These are phyloP conservation scores for Orthosia incerta DNA, from an alignment of 2,888 invertebrate species.

Conservation along the genomic window DNA sequence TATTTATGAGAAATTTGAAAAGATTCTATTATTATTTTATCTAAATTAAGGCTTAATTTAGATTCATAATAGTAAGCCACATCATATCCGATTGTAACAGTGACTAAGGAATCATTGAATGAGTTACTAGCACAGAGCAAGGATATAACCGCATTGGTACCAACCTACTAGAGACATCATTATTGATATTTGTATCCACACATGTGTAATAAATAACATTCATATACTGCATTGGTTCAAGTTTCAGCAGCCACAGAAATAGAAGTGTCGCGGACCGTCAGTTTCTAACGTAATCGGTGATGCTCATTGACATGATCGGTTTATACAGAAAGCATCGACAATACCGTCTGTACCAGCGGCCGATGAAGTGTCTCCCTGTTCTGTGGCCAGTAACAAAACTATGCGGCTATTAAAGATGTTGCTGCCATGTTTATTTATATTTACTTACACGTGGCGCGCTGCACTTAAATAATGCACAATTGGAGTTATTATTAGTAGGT, in stretches of 20 bases:
- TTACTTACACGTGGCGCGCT: constrained; percentile 50
- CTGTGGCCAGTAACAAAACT: constrained; percentile 31
- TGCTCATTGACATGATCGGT: neutral
- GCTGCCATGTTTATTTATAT: constrained; percentile 9
- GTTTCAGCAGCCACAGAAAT: neutral
- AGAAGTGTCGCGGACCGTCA: neutral
- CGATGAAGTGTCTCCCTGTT: neutral
- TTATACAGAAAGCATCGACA: neutral
- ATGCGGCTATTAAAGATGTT: constrained; percentile 19
- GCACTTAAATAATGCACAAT: constrained; percentile 39
- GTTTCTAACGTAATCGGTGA: neutral
- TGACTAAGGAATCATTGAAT: constrained; percentile 37
- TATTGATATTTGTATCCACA: no score
- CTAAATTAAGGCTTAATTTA: neutral
- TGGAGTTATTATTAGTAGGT: constrained; percentile 24
- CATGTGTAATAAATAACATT: no score
- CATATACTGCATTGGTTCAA: no score
- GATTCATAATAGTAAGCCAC: constrained; percentile 11
- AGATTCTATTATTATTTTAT: no score
- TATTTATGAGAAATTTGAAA: no score
- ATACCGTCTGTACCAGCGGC: neutral
- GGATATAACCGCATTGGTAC: neutral
- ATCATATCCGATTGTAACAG: constrained; percentile 22
- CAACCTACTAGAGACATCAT: neutral
- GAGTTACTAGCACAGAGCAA: constrained; percentile 1